A percentile compares a stretch with the other conserved stretches of the same genome.
Conservation (phyloP, 2,113 vertebrate genomes). For the Lipotes vexillifer region DNA sequence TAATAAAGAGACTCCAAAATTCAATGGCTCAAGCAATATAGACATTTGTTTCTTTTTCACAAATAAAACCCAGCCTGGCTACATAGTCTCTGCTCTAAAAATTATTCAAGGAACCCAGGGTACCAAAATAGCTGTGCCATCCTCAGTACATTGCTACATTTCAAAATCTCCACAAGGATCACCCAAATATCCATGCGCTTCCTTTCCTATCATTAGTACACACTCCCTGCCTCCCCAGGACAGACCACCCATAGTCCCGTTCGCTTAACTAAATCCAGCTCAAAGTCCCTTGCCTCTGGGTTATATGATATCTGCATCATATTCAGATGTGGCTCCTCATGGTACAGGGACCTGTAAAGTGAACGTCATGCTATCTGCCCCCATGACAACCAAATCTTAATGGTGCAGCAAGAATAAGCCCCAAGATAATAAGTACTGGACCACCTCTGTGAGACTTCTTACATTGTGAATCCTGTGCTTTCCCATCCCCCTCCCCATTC, state of each 20-base stretch:
- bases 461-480: neutral
- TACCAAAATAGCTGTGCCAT: neutral
- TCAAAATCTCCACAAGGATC: neutral
- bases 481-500: accelerated
- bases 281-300: neutral
- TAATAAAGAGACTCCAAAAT: neutral
- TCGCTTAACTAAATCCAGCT: neutral
- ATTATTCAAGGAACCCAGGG: neutral
- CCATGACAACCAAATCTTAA: neutral
- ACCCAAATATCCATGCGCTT: neutral
- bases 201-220: neutral
- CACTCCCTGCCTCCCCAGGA: neutral
- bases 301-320: neutral
- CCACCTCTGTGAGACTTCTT: neutral
- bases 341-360: neutral
- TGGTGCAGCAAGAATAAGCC: neutral
- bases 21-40: neutral
- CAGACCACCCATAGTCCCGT: neutral
- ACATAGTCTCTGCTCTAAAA: neutral
- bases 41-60: neutral
- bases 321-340: neutral
- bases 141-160: neutral
- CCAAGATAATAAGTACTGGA: neutral
- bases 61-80: neutral
- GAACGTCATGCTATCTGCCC: neutral